Conservation (phyloP, 2,888 invertebrate species). For the Eristalinus aeneus region DNA sequence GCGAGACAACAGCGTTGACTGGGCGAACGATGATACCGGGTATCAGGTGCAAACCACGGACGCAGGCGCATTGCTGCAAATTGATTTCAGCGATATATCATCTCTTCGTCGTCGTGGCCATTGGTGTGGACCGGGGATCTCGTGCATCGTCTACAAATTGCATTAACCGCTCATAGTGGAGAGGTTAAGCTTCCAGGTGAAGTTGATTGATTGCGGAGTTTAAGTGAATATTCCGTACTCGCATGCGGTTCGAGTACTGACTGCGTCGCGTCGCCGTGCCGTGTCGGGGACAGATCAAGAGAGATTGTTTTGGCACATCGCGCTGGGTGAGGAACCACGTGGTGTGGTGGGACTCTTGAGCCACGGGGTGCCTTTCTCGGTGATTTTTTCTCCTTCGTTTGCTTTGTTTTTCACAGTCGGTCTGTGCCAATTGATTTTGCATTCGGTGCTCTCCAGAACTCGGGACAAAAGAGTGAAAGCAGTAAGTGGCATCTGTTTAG, state of each 20-base stretch:
- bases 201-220: constrained; percentile 60
- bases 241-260: not conserved
- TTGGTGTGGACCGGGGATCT: constrained; percentile 17
- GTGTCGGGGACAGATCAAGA: not conserved
- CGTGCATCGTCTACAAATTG: constrained; percentile 55
- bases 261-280: not conserved
- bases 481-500: constrained; percentile 9
- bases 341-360: constrained; percentile 13
- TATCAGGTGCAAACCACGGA: constrained; percentile 62
- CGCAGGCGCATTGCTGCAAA: constrained; percentile 55
- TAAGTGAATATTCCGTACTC: constrained; percentile 55
- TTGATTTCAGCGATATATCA: constrained; percentile 69
- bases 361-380: constrained; percentile 22
- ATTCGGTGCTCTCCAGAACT: not conserved
- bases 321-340: constrained; percentile 6
- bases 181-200: constrained; percentile 69
- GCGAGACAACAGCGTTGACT: constrained; percentile 61
- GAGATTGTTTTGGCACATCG: not conserved
- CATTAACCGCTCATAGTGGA: constrained; percentile 53
- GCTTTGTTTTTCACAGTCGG: not conserved
- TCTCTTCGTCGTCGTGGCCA: constrained; percentile 41
- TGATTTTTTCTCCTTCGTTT: not conserved
- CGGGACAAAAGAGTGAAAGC: constrained; percentile 23
- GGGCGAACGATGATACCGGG: constrained; percentile 61
- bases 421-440: constrained; percentile 25